A percentile compares a stretch with the other conserved stretches of the same genome.
phyloP scores from a whole-genome alignment of 2,113 vertebrate genomes.

The Myrmecobius fasciatus region DNA sequence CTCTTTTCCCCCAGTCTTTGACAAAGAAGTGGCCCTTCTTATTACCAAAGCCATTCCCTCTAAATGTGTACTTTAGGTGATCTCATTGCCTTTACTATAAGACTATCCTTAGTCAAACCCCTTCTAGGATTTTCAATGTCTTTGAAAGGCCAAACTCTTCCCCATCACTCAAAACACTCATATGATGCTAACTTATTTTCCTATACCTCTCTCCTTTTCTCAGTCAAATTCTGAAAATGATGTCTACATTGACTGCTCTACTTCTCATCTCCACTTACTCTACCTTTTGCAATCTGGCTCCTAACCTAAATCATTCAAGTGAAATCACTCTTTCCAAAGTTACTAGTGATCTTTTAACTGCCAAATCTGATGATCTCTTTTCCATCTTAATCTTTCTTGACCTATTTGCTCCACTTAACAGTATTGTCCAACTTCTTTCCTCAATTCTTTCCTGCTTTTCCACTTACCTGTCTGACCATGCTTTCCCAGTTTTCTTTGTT shows the following conservation, averaged over 20 bases:
- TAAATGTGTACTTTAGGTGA: background rate
- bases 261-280: background rate
- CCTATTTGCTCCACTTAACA: background rate
- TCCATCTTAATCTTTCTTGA: background rate
- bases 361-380: background rate
- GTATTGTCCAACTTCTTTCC: background rate
- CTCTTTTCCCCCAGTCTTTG: background rate
- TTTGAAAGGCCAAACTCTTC: background rate
- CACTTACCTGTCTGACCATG: background rate
- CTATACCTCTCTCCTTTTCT: background rate
- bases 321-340: background rate
- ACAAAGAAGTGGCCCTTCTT: background rate
- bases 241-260: background rate
- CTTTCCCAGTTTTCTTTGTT: background rate
- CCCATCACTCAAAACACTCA: background rate
- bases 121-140: background rate
- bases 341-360: background rate
- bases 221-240: background rate
- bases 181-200: background rate
- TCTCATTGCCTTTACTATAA: background rate
- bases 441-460: background rate
- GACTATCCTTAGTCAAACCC: background rate
- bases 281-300: background rate
- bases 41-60: background rate
- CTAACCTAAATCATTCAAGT: background rate